Evolutionary conservation across 2,888 invertebrate genomes (phyloP).

Genomic region (Pinctada fucata): DNA sequence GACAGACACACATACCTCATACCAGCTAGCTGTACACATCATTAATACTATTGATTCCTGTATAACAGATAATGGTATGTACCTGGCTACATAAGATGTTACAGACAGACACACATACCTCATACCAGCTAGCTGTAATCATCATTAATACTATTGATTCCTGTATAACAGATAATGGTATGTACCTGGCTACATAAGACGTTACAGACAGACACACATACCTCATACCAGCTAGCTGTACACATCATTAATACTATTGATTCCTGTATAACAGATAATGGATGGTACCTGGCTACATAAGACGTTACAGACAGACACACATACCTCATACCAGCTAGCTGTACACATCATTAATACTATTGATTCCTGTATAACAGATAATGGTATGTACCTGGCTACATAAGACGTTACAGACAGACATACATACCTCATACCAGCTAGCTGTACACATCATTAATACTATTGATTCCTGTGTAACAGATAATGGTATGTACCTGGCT

Average conservation of each 20-base stretch:
- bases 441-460: conserved; percentile 55
- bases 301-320: conserved; percentile 3
- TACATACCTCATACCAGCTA: conserved; percentile 27
- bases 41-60: conserved; percentile 65
- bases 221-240: conserved; percentile 37
- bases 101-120: conserved; percentile 17
- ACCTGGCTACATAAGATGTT: conserved; percentile 33
- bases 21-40: conserved; percentile 45
- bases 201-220: conserved; percentile 17
- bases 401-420: neutral
- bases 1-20: conserved; percentile 25
- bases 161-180: conserved; percentile 67
- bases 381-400: conserved; percentile 57
- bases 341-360: conserved; percentile 58
- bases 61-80: conserved; percentile 66
- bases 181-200: conserved; percentile 40
- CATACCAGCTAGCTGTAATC: conserved; percentile 42
- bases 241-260: conserved; percentile 62
- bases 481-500: too few species aligned
- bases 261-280: conserved; percentile 66
- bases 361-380: conserved; percentile 67
- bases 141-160: conserved; percentile 64
- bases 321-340: conserved; percentile 32
- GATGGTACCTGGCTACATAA: conserved; percentile 50
- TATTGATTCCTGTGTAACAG: too few species aligned